These are phyloP conservation scores for Andrena camellia DNA, from an alignment of 2,888 invertebrate genomes.

Conservation along the genomic window DNA sequence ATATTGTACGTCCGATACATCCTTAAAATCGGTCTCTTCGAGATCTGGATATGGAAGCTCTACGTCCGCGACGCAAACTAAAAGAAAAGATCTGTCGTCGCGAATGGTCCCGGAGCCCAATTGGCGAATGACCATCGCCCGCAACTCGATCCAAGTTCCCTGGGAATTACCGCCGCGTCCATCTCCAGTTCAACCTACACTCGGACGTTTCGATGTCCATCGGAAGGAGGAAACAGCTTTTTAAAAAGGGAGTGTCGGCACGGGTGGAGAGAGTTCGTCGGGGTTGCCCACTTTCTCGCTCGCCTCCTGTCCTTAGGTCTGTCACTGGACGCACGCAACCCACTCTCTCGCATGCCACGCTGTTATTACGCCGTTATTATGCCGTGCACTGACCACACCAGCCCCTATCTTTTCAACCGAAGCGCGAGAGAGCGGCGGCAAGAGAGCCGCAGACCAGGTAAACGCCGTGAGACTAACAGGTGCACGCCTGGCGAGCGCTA, in stretches of 20 bases:
- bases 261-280: constrained; percentile 31
- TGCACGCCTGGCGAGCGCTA: constrained; percentile 38
- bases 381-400: constrained; percentile 68
- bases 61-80: no score
- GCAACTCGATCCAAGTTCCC: not conserved
- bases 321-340: constrained; percentile 82
- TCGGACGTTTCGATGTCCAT: constrained; percentile 7
- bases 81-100: no score
- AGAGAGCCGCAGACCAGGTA: constrained; percentile 52
- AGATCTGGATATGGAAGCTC: no score
- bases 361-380: constrained; percentile 81
- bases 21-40: no score
- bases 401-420: constrained; percentile 64
- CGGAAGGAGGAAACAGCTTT: constrained; percentile 72
- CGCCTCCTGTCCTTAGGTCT: constrained; percentile 82
- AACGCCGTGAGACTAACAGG: constrained; percentile 56
- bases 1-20: no score
- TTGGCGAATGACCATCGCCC: no score
- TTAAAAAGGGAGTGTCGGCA: constrained; percentile 73
- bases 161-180: no score
- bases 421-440: constrained; percentile 45
- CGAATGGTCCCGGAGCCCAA: no score
- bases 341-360: constrained; percentile 76
- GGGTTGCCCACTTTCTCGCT: constrained; percentile 74
- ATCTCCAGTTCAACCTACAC: no score